A percentile compares a stretch with the other conserved stretches of the same genome.
phyloP scores from a whole-genome alignment of 2,888 invertebrate species.

The Saturnia japonica region DNA sequence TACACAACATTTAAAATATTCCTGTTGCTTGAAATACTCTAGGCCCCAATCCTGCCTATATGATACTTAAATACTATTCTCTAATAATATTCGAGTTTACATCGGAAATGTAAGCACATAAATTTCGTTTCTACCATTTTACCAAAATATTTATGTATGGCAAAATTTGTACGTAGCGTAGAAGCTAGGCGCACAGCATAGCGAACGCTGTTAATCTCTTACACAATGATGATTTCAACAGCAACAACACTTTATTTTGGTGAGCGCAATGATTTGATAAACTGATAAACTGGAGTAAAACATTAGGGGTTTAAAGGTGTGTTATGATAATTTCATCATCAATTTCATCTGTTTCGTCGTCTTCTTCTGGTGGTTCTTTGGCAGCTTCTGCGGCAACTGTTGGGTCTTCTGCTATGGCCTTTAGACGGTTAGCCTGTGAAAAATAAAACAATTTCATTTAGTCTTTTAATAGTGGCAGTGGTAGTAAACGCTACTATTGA shows the following conservation, averaged over 20 bases:
- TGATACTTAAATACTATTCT: conserved; percentile 55
- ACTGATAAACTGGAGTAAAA: conserved; percentile 12
- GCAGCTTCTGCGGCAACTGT: conserved; percentile 84
- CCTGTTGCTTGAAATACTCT: conserved; percentile 25
- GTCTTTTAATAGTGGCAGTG: too few species aligned
- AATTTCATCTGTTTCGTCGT: conserved; percentile 93
- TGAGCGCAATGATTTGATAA: conserved; percentile 20
- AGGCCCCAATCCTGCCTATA: conserved; percentile 48
- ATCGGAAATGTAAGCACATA: conserved; percentile 31
- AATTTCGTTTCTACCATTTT: conserved; percentile 38
- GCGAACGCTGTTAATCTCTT: conserved; percentile 4
- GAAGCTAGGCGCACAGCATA: conserved; percentile 21
- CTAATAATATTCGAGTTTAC: conserved; percentile 58
- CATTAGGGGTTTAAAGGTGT: conserved; percentile 83
- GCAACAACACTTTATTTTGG: conserved; percentile 24
- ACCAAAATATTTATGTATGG: conserved; percentile 33
- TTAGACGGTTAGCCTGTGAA: conserved; percentile 84
- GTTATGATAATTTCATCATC: conserved; percentile 94
- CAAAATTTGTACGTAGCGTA: conserved; percentile 31
- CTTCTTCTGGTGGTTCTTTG: conserved; percentile 87
- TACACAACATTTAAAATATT: too few species aligned
- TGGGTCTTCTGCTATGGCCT: conserved; percentile 86
- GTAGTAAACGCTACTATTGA: too few species aligned
- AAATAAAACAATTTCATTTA: background rate
- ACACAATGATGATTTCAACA: conserved; percentile 23